Base-by-base conservation (phyloP, 2,888 invertebrate species). In the Tetragnatha montana region DNA sequence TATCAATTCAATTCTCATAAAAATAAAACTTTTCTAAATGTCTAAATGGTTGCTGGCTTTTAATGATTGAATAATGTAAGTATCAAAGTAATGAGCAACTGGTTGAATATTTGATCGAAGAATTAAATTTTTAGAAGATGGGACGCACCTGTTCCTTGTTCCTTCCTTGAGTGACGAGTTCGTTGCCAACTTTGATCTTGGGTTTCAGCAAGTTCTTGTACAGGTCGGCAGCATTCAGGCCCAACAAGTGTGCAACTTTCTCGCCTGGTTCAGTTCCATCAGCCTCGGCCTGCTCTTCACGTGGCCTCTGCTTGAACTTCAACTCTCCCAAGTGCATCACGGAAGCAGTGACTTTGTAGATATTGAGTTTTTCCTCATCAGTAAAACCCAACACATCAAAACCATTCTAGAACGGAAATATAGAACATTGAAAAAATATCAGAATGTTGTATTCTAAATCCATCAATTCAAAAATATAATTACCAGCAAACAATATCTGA, bases 231-330 rank as follows among this genome's bases (percentile, higher is more conserved):
- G 96, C 95, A 93, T 98, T 98, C 92, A 96, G 95, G 92, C 98
- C 98, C 94, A 98, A 95, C 92, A 99, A 95, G 94, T 97, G 98
- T 93, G 98, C 97, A 91, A 98, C 98, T 93, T 96, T 96, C 92
- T 97, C 96, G 95, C 98, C 99, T 93, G 98, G 98, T 96, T 98
- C 94, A 89, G 96, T 97, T 93, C 98, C 98, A 93, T 98, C 98
- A 92, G 98, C 96, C 95, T 99, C 98, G 95, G 98, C 98, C 95
- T 99, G 99, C 95, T 99, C 99, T 95, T 99, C 99, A 93, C 99
- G 97, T 95, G 99, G 99, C 95, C 99, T 97, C 95, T 99, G 99
- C 95, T 99, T 99, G 97, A 99, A 99, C 95, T 99, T 99, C 98
- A 99, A 98, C 94, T 97, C 96, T 95, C 99, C 99, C 97, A 99